Evolutionary conservation across 1,140 invertebrate species (phyloP).

Genomic region (Drosophila athabasca): DNA sequence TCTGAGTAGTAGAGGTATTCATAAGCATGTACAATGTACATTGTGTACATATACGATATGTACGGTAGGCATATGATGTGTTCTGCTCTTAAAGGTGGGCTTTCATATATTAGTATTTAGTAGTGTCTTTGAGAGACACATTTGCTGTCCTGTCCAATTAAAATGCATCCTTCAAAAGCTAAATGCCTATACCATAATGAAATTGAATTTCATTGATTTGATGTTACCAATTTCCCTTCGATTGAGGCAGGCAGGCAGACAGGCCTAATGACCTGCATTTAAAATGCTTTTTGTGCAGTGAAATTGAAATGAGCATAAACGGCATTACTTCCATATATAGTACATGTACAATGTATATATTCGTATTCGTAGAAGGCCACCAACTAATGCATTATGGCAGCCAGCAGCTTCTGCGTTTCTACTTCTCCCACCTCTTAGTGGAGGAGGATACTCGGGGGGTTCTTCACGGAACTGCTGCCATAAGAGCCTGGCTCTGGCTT

Average conservation of each 20-base stretch:
- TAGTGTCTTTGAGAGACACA: constrained; percentile 1
- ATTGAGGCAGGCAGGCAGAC: constrained; percentile 11
- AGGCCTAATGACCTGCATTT: constrained; percentile 43
- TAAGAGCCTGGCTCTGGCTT: no score
- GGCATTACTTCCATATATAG: constrained; percentile 1
- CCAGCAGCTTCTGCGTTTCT: not conserved
- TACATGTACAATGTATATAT: constrained; percentile 1
- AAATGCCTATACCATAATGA: no score
- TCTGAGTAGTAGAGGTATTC: constrained; percentile 26
- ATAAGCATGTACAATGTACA: not conserved
- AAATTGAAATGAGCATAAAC: constrained; percentile 21
- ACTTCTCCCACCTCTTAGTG: constrained; percentile 14
- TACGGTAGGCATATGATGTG: not conserved
- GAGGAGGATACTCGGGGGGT: not conserved
- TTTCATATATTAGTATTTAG: constrained; percentile 6
- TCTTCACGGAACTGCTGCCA: not conserved
- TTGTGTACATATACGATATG: constrained; percentile 3
- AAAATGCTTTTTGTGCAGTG: constrained; percentile 25
- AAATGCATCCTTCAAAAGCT: not conserved
- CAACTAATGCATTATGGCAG: constrained; percentile 35
- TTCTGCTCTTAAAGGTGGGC: constrained; percentile 49
- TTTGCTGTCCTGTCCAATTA: constrained; percentile 11
- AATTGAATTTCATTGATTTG: constrained; percentile 27
- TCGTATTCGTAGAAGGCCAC: constrained; percentile 38
- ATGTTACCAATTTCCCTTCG: constrained; percentile 32